These are phyloP conservation scores for Poecilia wingei DNA, from an alignment of 2,797 vertebrate genomes.

Conservation along the genomic window DNA sequence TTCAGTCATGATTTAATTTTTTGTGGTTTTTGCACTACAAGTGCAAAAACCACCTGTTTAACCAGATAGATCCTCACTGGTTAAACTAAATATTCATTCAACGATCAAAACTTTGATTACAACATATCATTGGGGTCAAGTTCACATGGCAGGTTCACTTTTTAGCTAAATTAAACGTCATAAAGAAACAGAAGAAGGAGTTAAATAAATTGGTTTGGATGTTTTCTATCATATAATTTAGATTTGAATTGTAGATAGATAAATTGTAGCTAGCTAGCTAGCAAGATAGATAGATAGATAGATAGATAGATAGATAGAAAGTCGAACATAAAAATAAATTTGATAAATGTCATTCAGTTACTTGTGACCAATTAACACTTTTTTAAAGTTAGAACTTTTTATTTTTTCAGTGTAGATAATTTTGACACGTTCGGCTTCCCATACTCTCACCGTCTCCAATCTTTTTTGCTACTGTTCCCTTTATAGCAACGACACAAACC, in stretches of 20 bases:
- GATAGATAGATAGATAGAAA: too few relatives aligned
- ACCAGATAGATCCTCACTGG: neutral
- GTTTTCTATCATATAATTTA: neutral
- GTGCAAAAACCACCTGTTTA: too few relatives aligned
- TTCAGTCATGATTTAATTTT: neutral
- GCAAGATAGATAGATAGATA: neutral
- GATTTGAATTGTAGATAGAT: neutral
- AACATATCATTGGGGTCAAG: neutral
- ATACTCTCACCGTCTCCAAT: neutral
- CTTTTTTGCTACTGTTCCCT: too few relatives aligned
- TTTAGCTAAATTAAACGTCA: neutral
- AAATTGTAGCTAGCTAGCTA: neutral
- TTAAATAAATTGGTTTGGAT: neutral
- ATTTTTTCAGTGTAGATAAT: too few relatives aligned
- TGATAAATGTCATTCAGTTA: too few relatives aligned
- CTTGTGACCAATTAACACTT: too few relatives aligned
- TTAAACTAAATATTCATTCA: neutral
- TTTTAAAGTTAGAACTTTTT: too few relatives aligned
- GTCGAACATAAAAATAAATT: too few relatives aligned
- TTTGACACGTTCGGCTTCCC: too few relatives aligned
- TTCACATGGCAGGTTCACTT: neutral
- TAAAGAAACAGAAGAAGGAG: neutral
- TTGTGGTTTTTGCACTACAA: neutral
- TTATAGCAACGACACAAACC: neutral
- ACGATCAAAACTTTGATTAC: neutral